Evolutionary conservation across 1,140 invertebrate species (phyloP).

Genomic region (Meteorus sp.): DNA sequence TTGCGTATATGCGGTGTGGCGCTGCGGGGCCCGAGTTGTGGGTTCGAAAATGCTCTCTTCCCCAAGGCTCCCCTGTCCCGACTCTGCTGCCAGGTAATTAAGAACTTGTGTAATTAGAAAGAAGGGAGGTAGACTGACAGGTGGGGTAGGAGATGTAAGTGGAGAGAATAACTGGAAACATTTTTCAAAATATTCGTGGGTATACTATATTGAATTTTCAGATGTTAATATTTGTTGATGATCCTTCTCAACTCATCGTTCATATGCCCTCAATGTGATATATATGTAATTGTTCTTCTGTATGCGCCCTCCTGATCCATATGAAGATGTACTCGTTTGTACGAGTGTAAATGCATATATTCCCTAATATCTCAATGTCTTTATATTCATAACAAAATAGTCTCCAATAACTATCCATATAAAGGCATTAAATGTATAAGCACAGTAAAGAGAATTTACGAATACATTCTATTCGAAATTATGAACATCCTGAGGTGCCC

Average conservation of each 20-base stretch:
- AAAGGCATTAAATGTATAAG: no score
- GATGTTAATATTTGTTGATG: constrained; percentile 12
- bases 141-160: neutral
- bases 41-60: constrained; percentile 10
- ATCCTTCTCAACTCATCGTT: no score
- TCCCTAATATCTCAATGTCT: no score
- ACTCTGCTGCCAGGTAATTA: constrained; percentile 34
- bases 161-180: neutral
- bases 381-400: no score
- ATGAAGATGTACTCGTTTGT: no score
- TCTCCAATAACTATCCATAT: no score
- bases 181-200: neutral
- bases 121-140: constrained; percentile 23
- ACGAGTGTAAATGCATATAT: no score
- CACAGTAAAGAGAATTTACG: no score
- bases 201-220: neutral
- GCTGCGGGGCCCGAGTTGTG: constrained; percentile 14
- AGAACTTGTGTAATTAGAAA: constrained; percentile 40
- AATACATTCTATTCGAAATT: no score
- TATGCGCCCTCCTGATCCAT: no score
- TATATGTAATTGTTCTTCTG: no score
- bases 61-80: neutral
- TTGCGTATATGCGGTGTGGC: constrained; percentile 11
- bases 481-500: no score
- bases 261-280: neutral